Conservation (phyloP, 1,140 invertebrate species). For the Drosophila insularis region DNA sequence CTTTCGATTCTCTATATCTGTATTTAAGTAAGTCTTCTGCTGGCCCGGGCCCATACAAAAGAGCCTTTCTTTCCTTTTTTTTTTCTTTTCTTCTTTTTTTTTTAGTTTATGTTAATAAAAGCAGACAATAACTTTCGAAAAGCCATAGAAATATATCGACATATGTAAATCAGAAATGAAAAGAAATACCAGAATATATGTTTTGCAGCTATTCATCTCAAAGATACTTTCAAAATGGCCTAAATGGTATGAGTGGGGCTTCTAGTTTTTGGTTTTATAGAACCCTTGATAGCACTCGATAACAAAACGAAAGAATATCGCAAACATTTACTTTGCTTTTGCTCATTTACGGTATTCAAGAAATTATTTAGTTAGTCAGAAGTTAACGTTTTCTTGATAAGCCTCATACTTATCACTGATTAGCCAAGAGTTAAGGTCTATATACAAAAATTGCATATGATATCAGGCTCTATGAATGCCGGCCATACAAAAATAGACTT, state of each 20-base stretch:
- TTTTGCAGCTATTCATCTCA: not conserved
- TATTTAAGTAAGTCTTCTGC: too few relatives aligned
- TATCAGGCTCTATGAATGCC: too few relatives aligned
- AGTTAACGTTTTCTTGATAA: not conserved
- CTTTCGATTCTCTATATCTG: slow-evolving; percentile 10
- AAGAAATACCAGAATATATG: not conserved
- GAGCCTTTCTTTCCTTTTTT: not conserved
- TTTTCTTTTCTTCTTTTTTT: too few relatives aligned
- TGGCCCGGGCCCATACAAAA: not conserved
- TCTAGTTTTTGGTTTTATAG: too few relatives aligned
- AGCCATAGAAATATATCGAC: not conserved
- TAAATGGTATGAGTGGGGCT: too few relatives aligned
- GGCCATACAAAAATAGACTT: too few relatives aligned
- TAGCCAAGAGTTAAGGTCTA: not conserved
- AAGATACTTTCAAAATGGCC: not conserved
- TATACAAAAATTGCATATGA: not conserved
- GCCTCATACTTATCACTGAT: not conserved
- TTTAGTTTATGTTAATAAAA: slow-evolving; percentile 2
- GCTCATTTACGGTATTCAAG: not conserved
- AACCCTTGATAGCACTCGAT: too few relatives aligned
- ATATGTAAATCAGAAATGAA: not conserved
- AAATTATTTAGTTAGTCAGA: not conserved
- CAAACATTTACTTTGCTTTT: too few relatives aligned
- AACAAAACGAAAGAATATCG: too few relatives aligned
- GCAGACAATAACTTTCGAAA: not conserved